Evolutionary conservation across 2,888 invertebrate genomes (phyloP).

Genomic region (Caenorhabditis sp.): DNA sequence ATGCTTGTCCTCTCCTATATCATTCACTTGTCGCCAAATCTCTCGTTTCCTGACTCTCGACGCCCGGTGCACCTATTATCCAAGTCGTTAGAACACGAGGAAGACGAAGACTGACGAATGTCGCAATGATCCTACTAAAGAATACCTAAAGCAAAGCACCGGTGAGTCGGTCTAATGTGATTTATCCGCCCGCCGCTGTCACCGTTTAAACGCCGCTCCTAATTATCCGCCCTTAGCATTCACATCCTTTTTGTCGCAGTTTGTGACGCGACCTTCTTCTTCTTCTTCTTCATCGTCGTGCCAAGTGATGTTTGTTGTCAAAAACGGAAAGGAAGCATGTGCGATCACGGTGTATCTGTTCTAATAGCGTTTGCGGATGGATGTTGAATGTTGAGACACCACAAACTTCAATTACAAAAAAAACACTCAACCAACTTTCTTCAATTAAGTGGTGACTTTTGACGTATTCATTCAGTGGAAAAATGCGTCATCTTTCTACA

Average conservation of each 20-base stretch:
- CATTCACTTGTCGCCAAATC: conserved; percentile 16
- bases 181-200: background rate
- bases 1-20: conserved; percentile 25
- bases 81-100: conserved; percentile 4
- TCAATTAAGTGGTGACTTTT: too few relatives aligned
- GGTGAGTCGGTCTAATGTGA: conserved; percentile 4
- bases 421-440: too few relatives aligned
- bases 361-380: background rate
- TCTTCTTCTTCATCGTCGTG: too few relatives aligned
- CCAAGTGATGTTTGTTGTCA: conserved; percentile 41
- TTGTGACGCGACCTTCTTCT: conserved; percentile 44
- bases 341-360: background rate
- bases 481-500: too few relatives aligned
- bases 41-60: background rate
- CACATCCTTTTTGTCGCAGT: conserved; percentile 13
- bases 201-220: background rate
- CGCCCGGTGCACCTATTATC: conserved; percentile 8
- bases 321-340: conserved; percentile 17
- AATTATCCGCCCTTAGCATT: conserved; percentile 40
- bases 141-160: conserved; percentile 28
- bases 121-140: conserved; percentile 11
- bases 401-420: too few relatives aligned
- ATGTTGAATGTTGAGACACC: too few relatives aligned
- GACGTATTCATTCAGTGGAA: too few relatives aligned
- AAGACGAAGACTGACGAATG: conserved; percentile 17